A percentile compares a stretch with the other conserved stretches of the same genome.
Evolutionary conservation across 2,113 vertebrate species (phyloP).

Genomic region (Anhinga rufa): DNA sequence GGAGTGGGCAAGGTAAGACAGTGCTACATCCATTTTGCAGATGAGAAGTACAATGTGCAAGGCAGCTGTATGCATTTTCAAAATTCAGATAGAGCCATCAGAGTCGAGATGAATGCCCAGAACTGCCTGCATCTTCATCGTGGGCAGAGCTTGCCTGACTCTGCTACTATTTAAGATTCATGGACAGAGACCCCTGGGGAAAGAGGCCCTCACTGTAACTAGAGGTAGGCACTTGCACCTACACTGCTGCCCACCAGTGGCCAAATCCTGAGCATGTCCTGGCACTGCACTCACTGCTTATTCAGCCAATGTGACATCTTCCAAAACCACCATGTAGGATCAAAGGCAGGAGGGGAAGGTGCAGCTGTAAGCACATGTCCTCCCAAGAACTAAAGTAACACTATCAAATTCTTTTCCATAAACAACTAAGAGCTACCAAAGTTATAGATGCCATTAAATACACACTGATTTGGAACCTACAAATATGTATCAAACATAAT

Average conservation of each 20-base stretch:
- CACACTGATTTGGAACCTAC: neutral
- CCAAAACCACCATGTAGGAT: fast-evolving
- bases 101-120: neutral
- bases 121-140: neutral
- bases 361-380: fast-evolving
- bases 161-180: neutral
- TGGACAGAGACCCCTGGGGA: neutral
- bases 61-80: neutral
- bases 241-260: neutral
- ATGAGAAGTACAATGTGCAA: neutral
- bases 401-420: neutral
- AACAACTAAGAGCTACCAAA: neutral
- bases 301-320: neutral
- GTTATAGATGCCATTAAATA: neutral
- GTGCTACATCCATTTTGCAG: neutral
- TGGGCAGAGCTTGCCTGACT: neutral
- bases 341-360: neutral
- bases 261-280: neutral
- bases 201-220: neutral
- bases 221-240: neutral
- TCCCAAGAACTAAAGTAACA: neutral
- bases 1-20: neutral
- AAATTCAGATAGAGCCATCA: neutral
- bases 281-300: neutral
- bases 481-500: neutral